Evolutionary conservation across 2,888 invertebrate genomes (phyloP).

Genomic region (Sesamia inferens): DNA sequence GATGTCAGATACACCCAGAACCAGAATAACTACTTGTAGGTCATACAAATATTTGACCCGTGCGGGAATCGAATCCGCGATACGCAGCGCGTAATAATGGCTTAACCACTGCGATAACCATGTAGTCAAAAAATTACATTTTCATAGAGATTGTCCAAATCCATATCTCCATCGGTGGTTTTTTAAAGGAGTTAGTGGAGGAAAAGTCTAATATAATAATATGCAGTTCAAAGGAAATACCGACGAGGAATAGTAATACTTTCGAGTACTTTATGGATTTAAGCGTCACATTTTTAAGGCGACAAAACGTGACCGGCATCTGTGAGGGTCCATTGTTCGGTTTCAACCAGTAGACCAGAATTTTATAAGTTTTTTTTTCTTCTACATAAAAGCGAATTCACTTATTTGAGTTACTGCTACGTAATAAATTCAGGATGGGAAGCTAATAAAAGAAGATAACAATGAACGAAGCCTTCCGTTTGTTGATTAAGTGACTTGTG

Average conservation of each 20-base stretch:
- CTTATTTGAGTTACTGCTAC: constrained; percentile 84
- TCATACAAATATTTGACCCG: too few relatives aligned
- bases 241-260: constrained; percentile 85
- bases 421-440: constrained; percentile 82
- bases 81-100: too few relatives aligned
- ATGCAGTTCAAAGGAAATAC: constrained; percentile 84
- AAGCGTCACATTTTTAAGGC: constrained; percentile 88
- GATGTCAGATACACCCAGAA: too few relatives aligned
- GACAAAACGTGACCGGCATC: constrained; percentile 86
- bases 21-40: too few relatives aligned
- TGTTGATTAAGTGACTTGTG: constrained; percentile 77
- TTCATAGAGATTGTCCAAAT: constrained; percentile 16
- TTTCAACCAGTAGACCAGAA: constrained; percentile 79
- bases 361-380: constrained; percentile 79
- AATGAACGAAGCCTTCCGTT: constrained; percentile 78
- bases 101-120: too few relatives aligned
- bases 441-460: constrained; percentile 80
- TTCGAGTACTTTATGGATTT: constrained; percentile 87
- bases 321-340: constrained; percentile 83
- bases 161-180: constrained; percentile 47
- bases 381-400: constrained; percentile 83
- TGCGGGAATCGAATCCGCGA: too few relatives aligned
- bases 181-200: constrained; percentile 53
- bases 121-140: too few relatives aligned
- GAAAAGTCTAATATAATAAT: constrained; percentile 82